Base-by-base conservation (phyloP, 2,888 invertebrate genomes). In the Zootermopsis nevadensis region DNA sequence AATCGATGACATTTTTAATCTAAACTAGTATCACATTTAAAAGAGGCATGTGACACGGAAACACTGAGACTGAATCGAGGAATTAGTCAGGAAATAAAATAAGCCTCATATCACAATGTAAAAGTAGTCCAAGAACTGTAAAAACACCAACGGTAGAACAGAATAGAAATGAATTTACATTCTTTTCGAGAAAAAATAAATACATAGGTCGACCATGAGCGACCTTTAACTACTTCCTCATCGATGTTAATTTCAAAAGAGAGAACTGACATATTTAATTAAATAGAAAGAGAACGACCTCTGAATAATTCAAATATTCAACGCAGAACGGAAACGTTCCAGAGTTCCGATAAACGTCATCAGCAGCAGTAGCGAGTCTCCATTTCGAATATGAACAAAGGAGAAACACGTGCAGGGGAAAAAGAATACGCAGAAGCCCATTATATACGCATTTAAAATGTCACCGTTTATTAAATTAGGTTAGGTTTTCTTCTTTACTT, bases 281-380 rank as follows among this genome's bases (percentile, higher is more conserved):
- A 60, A 60, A 60, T 15, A 60, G 60, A 60, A 27, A 8, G 60
- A 60, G 60, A 27, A 1, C 55, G 27, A 12, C 4, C 60, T n/a
- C 27, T 60, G 60, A 60, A 60, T 60, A 60, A 60, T 60, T 60
- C 60, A 60, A 60, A 60, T 60, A 60, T 27, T n/a, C 60, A 60
- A 60, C 12, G 60, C 0, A n/a, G 60, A n/a, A 60, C n/a, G n/a
- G 8, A 60, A 60, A 60, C 0, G 27, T 60, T 27, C 27, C 60
- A 55, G 48, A 48, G 15, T 12, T 19, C 19, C 48, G 19, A 48
- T 19, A 48, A 19, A 12, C 15, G 48, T 19, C 3, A 19, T 48
- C 3, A 19, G 15, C 60, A n/a, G 60, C 60, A 27, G 60, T 27
- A 60, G 2, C 60, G 12, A 27, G 60, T 1, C 27, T n/a, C n/a